phyloP scores from a whole-genome alignment of 2,888 invertebrate genomes.

The Ophioninae sp. region DNA sequence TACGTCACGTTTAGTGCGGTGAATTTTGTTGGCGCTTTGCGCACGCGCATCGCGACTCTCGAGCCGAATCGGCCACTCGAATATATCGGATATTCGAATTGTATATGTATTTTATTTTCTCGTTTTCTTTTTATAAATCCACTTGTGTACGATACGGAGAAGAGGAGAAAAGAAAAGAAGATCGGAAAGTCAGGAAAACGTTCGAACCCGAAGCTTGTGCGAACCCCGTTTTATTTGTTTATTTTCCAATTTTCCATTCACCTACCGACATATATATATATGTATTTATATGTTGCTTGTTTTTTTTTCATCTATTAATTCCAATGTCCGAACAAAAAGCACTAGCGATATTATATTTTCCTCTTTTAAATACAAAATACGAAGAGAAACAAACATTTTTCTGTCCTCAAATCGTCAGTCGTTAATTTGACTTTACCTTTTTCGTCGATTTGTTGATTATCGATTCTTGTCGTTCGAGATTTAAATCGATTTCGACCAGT shows the following conservation, averaged over 20 bases:
- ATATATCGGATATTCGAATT: background rate
- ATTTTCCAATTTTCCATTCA: background rate
- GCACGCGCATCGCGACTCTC: background rate
- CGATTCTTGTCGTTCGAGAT: background rate
- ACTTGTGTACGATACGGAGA: conserved; percentile 58
- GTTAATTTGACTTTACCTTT: too few relatives aligned
- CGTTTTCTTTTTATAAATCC: conserved; percentile 55
- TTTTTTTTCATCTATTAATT: background rate
- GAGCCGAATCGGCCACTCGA: background rate
- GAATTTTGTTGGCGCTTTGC: background rate
- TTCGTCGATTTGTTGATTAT: too few relatives aligned
- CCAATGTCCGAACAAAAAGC: background rate
- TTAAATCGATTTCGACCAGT: background rate
- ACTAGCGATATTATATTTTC: background rate
- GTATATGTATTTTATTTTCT: conserved; percentile 46
- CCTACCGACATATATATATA: background rate
- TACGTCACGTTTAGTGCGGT: conserved; percentile 43
- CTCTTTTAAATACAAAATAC: background rate
- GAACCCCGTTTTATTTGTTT: conserved; percentile 41
- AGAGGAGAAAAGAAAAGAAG: background rate
- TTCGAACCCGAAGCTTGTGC: conserved; percentile 23
- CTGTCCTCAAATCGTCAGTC: background rate
- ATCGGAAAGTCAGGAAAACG: background rate
- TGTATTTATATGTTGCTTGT: too few relatives aligned
- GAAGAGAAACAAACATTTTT: background rate